Evolutionary conservation across 2,113 vertebrate genomes (phyloP).

Genomic region (Labeo rohita): DNA sequence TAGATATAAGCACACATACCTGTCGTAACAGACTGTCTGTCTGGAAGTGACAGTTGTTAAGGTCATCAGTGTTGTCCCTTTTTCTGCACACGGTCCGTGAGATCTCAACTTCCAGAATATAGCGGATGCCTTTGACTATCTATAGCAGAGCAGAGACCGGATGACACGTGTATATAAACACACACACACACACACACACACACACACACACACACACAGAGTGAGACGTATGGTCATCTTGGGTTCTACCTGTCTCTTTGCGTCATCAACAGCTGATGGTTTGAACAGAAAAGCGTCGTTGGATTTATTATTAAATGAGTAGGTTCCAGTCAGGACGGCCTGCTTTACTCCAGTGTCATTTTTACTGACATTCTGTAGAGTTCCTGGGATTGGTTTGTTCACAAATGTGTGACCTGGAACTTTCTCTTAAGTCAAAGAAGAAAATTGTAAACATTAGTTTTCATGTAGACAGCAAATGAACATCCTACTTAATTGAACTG

Average conservation of each 20-base stretch:
- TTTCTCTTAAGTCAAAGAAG: conserved; percentile 16
- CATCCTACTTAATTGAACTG: neutral
- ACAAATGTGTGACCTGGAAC: neutral
- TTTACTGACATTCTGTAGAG: conserved; percentile 64
- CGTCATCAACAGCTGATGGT: conserved; percentile 56
- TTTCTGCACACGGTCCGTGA: conserved; percentile 74
- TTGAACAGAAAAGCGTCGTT: conserved; percentile 76
- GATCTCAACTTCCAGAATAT: conserved; percentile 66
- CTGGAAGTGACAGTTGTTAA: conserved; percentile 67
- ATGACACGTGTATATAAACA: neutral
- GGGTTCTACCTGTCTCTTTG: conserved; percentile 69
- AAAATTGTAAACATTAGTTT: neutral
- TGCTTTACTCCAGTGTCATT: conserved; percentile 61
- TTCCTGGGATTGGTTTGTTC: conserved; percentile 57
- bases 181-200: neutral
- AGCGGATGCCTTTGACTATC: conserved; percentile 70
- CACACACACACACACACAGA: neutral
- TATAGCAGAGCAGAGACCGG: conserved; percentile 40
- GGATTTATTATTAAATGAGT: conserved; percentile 72
- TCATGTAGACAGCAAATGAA: neutral
- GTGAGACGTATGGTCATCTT: neutral
- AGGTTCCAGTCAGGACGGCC: conserved; percentile 58
- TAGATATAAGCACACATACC: conserved; percentile 52
- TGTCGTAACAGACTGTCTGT: conserved; percentile 62
- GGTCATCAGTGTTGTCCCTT: conserved; percentile 36